phyloP scores from a whole-genome alignment of 2,888 invertebrate species.

The Ligdia adustata region DNA sequence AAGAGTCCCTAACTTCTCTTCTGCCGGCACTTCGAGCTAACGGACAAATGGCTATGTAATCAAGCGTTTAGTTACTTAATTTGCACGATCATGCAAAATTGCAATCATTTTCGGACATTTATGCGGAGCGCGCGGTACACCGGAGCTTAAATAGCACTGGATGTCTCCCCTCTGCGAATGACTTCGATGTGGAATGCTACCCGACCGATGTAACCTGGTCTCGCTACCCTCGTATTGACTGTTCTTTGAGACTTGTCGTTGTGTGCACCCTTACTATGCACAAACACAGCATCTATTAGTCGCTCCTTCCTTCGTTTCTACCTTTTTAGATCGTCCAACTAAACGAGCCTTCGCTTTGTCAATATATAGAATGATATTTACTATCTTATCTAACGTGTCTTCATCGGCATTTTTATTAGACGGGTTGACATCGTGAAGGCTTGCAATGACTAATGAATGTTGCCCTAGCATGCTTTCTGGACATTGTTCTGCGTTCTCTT shows the following conservation, averaged over 20 bases:
- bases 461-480: slow-evolving; percentile 67
- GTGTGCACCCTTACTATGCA: slow-evolving; percentile 78
- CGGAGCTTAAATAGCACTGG: slow-evolving; percentile 62
- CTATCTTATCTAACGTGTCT: slow-evolving; percentile 10
- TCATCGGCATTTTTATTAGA: slow-evolving; percentile 22
- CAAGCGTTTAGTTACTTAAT: slow-evolving; percentile 36
- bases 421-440: slow-evolving; percentile 62
- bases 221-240: slow-evolving; percentile 53
- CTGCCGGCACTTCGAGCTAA: slow-evolving; percentile 14
- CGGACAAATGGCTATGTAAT: slow-evolving; percentile 39
- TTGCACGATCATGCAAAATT: slow-evolving; percentile 44
- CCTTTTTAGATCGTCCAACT: slow-evolving; percentile 83
- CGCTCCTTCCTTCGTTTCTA: slow-evolving; percentile 82
- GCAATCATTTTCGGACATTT: slow-evolving; percentile 50
- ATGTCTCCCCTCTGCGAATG: slow-evolving; percentile 72
- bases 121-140: slow-evolving; percentile 76
- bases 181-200: slow-evolving; percentile 78
- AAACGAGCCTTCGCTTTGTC: slow-evolving; percentile 65
- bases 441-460: slow-evolving; percentile 56
- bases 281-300: slow-evolving; percentile 74
- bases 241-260: slow-evolving; percentile 58
- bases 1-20: not conserved
- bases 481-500: slow-evolving; percentile 58
- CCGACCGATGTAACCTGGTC: slow-evolving; percentile 60
- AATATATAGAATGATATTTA: slow-evolving; percentile 49